Percentiles rank a stretch among this genome's conserved stretches.
These are phyloP conservation scores for Chironex yamaguchii DNA, from an alignment of 30 jellyfish, hydroid and myxozoan genomes.

Conservation along the genomic window DNA sequence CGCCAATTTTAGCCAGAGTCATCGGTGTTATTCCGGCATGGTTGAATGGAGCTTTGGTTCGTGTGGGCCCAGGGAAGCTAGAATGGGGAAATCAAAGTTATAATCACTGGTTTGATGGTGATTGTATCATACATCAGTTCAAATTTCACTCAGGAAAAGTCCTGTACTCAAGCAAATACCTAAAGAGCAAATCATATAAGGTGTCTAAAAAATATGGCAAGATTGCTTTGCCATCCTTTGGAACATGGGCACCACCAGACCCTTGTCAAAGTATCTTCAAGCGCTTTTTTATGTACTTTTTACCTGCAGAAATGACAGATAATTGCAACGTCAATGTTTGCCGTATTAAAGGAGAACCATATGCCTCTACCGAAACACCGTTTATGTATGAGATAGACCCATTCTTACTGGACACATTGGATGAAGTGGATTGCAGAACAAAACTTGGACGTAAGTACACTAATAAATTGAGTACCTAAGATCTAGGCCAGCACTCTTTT, in stretches of 20 bases:
- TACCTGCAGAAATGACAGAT: slow-evolving; percentile 66
- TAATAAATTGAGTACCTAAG: no score
- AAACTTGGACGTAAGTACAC: no score
- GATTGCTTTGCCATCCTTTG: slow-evolving; percentile 52
- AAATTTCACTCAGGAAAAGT: slow-evolving; percentile 39
- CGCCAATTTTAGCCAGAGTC: slow-evolving; percentile 19
- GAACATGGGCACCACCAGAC: slow-evolving; percentile 81
- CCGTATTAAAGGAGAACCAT: slow-evolving; percentile 59
- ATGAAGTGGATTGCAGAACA: slow-evolving; percentile 54
- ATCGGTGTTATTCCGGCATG: slow-evolving; percentile 66
- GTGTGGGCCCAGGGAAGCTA: slow-evolving; percentile 75
- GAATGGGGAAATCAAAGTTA: slow-evolving; percentile 74
- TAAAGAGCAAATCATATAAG: slow-evolving; percentile 57
- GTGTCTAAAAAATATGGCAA: slow-evolving; percentile 50
- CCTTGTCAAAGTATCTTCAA: slow-evolving; percentile 79
- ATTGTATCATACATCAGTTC: slow-evolving; percentile 47
- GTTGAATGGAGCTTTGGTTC: slow-evolving; percentile 59
- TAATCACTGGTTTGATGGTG: slow-evolving; percentile 72
- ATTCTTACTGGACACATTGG: slow-evolving; percentile 44
- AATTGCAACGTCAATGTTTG: slow-evolving; percentile 63
- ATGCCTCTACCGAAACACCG: slow-evolving; percentile 69
- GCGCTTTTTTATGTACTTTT: slow-evolving; percentile 53
- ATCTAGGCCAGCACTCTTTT: no score
- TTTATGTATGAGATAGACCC: slow-evolving; percentile 41
- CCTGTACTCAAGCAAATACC: slow-evolving; percentile 48